Evolutionary conservation across 2,113 vertebrate genomes (phyloP), one percentile per base, ranked within the genome.

Genomic region (Forbesichthys papilliferus): DNA sequence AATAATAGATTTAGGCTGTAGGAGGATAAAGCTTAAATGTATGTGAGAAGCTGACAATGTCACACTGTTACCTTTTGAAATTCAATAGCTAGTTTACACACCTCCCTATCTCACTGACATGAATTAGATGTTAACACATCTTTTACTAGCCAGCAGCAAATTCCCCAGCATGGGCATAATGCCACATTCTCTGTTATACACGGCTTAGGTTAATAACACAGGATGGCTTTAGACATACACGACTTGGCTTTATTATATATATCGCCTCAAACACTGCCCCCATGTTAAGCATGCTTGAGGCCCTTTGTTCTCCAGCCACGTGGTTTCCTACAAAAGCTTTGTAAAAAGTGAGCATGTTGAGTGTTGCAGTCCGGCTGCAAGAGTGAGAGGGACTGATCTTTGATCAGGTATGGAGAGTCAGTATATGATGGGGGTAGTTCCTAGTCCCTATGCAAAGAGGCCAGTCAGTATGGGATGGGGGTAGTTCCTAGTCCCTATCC

Each of bases 381-480:
- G 67, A 42, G 61, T 11, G 36, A 64, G 54, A 52, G 64, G 72
- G 73, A 63, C 66, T 16, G 33, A 56, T 36, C 74, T 86, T 81
- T 82, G 79, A 75, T 81, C 78, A n/a, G 70, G 1, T 71, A 64
- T 71, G 78, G 74, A 56, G 79, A 27, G 46, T 42, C 36, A 42
- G 36, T 42, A 42, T 42, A 5, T 4, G 5, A 42, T 42, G 36
- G 36, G 36, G 4, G 36, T 42, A 27, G 27, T 6, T 42, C 61
- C 64, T 13, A 49, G 20, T 59, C 66, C 66, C 61, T 61, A 69
- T 61, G 9, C 36, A 54, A 20, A 63, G 60, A 77, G 67, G 27
- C 86, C 75, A 20, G 46, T 42, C 36, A 42, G 36, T 42, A 42
- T 42, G 36, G 36, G 5, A 42, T 42, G 36, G 36, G 36, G 4